Evolutionary conservation across 2,888 invertebrate genomes (phyloP), one percentile per base, ranked within the genome.

Genomic region (Tetragnatha montana): DNA sequence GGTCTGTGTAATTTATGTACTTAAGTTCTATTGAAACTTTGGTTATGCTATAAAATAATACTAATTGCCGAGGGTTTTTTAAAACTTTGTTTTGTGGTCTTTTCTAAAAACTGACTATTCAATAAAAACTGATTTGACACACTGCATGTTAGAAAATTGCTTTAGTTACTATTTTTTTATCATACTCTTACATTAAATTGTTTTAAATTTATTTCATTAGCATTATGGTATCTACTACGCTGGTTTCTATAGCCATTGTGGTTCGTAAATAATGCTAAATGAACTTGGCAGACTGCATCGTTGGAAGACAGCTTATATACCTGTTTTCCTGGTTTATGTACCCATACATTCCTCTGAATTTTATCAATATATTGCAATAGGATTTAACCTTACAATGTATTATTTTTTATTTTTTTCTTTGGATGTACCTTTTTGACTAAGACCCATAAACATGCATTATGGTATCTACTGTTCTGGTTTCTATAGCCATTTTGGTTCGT

Each of bases 221-320:
- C 84, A 84, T 88, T 84, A 49, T 88, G 88, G 84, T 88, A 88
- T 88, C 88, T 80, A 68, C 84, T 88, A 79, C 80, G 10, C 50
- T 80, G 60, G 73, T 71, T 84, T 78, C 19, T 74, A 47, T 84
- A 68, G 70, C 83, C n/a, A 35, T 8, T 80, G 84, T 79, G 84
- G 84, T 49, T 88, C 88, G 75, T 74, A 84, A 74, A 17, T 80
- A 84, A 83, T 88, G 88, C 88, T 88, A 88, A 8, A 88, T 0
- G 22, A 71, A 74, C n/a, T 50, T 19, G 74, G 74, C 70, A 60
- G 75, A 68, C 19, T 69, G 75, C 80, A 80, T 88, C 83, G 83
- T 83, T 88, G 88, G 84, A 84, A 69, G 14, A 21, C 49, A 81
- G 68, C 74, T 21, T 4, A 51, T 83, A 50, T 79, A 49, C 74